Conservation (phyloP, 1,140 invertebrate species). For the Drosophila lacteicornis region DNA sequence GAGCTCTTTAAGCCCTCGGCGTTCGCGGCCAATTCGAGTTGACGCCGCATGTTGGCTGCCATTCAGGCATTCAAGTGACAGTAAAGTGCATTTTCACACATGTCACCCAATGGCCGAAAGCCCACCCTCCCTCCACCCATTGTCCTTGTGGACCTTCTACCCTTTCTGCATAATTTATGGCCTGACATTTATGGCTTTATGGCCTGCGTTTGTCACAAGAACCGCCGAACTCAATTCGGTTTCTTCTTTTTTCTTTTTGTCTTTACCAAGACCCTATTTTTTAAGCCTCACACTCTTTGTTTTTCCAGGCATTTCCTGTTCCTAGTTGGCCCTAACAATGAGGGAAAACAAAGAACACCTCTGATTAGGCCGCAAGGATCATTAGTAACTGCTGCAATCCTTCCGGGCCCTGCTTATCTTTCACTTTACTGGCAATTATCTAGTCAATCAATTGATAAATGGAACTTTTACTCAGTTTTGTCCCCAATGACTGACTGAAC, state of each 20-base stretch:
- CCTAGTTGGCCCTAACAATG: slow-evolving; percentile 18
- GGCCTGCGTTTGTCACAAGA: slow-evolving; percentile 65
- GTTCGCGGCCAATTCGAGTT: slow-evolving; percentile 11
- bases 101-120: slow-evolving; percentile 42
- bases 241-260: not conserved
- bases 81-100: slow-evolving; percentile 76
- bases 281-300: slow-evolving; percentile 12
- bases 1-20: slow-evolving; percentile 23
- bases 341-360: slow-evolving; percentile 18
- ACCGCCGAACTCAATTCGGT: slow-evolving; percentile 5
- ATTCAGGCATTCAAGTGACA: slow-evolving; percentile 67
- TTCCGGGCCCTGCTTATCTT: slow-evolving; percentile 35
- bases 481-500: slow-evolving; percentile 45
- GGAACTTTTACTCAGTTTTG: slow-evolving; percentile 53
- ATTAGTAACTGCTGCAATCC: slow-evolving; percentile 43
- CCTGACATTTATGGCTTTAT: slow-evolving; percentile 76
- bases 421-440: slow-evolving; percentile 72
- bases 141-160: too few species aligned
- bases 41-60: slow-evolving; percentile 26
- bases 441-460: slow-evolving; percentile 83
- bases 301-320: not conserved
- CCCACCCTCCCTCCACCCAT: not conserved
- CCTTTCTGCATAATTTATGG: slow-evolving; percentile 66
- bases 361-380: slow-evolving; percentile 50
- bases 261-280: slow-evolving; percentile 12